Conservation (phyloP, 2,888 invertebrate genomes). For the Harpalus rufipes region DNA sequence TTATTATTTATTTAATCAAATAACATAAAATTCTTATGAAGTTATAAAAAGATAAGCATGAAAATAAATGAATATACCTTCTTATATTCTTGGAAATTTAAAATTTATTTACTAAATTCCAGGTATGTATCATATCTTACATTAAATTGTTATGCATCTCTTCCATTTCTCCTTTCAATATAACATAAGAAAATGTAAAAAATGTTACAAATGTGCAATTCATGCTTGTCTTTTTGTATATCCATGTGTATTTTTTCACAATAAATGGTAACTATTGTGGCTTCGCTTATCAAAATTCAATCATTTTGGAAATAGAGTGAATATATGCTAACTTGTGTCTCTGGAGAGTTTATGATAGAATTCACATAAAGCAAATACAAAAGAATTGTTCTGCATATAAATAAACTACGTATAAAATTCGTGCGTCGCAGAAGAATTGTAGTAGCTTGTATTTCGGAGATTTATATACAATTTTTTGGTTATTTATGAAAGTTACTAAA, state of each 20-base stretch:
- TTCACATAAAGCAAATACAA: background rate
- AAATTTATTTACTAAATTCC: background rate
- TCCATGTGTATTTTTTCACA: background rate
- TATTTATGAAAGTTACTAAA: background rate
- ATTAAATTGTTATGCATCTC: background rate
- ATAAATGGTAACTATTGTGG: background rate
- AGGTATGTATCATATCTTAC: background rate
- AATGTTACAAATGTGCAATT: background rate
- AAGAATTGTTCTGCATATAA: background rate
- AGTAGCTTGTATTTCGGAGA: too few species aligned
- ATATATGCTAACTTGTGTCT: constrained; percentile 21
- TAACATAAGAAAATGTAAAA: background rate
- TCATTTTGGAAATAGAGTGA: constrained; percentile 1
- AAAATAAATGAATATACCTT: too few species aligned
- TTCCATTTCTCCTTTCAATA: background rate
- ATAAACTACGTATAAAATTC: background rate
- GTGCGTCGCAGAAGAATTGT: too few species aligned
- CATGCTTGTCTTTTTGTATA: background rate
- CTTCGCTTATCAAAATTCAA: constrained; percentile 8
- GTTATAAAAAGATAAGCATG: too few species aligned
- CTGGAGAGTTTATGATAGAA: constrained; percentile 1
- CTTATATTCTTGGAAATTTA: background rate
- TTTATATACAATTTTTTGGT: too few species aligned
- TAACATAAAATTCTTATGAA: background rate
- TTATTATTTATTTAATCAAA: too few species aligned